Conservation (phyloP, 1,140 invertebrate genomes). For the Scaptomyza graminum region DNA sequence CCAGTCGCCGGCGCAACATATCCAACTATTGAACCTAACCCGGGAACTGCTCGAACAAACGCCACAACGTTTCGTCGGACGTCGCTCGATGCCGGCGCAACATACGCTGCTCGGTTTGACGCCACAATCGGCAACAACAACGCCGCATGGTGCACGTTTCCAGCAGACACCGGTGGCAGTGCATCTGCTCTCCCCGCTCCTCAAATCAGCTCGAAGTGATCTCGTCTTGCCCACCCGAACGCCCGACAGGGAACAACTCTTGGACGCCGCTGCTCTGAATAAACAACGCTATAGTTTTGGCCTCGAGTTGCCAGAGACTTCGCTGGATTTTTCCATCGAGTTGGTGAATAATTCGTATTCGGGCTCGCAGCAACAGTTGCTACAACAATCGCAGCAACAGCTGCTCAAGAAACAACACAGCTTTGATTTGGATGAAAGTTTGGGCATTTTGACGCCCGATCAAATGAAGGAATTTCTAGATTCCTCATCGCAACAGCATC, state of each 20-base stretch:
- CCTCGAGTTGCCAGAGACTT: conserved; percentile 71
- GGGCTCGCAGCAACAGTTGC: conserved; percentile 54
- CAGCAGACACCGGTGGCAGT: conserved; percentile 63
- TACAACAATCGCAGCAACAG: conserved; percentile 67
- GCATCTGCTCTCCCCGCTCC: conserved; percentile 61
- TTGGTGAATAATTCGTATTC: conserved; percentile 76
- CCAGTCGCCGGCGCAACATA: conserved; percentile 59
- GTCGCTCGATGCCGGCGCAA: conserved; percentile 54
- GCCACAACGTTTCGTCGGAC: conserved; percentile 19
- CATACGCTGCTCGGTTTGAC: conserved; percentile 66
- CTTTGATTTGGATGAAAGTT: conserved; percentile 90
- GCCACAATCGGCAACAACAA: conserved; percentile 56
- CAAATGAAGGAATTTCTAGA: conserved; percentile 88
- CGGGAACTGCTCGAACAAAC: conserved; percentile 56
- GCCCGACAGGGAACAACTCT: conserved; percentile 53
- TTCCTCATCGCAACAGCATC: conserved; percentile 59
- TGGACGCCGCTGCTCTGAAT: conserved; percentile 1
- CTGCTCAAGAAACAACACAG: conserved; percentile 89
- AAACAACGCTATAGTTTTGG: conserved; percentile 77
- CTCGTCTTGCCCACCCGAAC: conserved; percentile 75
- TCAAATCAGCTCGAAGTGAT: conserved; percentile 75
- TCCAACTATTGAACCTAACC: conserved; percentile 68
- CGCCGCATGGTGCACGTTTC: conserved; percentile 47
- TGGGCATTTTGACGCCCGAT: conserved; percentile 93
- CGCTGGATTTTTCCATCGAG: conserved; percentile 79